Percentiles rank a stretch among this genome's conserved stretches.
Conservation (phyloP, 2,888 invertebrate genomes). For the Cephus runcator region DNA sequence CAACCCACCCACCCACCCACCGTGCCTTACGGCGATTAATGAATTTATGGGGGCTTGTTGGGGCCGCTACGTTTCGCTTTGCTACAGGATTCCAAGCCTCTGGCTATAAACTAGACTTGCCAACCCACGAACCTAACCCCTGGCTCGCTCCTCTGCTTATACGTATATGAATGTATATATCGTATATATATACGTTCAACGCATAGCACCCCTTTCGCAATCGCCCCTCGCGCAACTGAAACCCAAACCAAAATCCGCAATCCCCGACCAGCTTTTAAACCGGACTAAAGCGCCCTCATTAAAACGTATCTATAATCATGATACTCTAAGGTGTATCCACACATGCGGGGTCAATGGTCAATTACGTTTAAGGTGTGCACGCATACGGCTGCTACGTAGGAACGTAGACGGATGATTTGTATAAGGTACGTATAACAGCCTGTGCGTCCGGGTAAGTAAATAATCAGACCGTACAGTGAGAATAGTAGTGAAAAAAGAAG, state of each 20-base stretch:
- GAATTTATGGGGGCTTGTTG: conserved; percentile 55
- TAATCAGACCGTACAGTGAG: background rate
- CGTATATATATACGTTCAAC: background rate
- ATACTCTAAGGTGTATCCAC: background rate
- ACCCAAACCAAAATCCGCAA: conserved; percentile 21
- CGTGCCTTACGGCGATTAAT: conserved; percentile 52
- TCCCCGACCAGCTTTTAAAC: conserved; percentile 35
- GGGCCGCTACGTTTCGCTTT: conserved; percentile 48
- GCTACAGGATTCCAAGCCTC: conserved; percentile 50
- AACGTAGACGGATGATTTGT: background rate
- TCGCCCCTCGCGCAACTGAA: conserved; percentile 16
- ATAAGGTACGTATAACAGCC: background rate
- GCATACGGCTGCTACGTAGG: background rate
- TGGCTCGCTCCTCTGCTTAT: conserved; percentile 20
- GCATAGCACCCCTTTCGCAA: conserved; percentile 20
- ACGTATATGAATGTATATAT: background rate
- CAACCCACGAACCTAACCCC: conserved; percentile 52
- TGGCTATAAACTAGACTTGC: conserved; percentile 54
- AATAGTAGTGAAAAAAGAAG: background rate
- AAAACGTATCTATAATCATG: conserved; percentile 5
- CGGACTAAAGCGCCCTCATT: conserved; percentile 34
- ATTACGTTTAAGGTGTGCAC: background rate
- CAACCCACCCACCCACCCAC: conserved; percentile 5
- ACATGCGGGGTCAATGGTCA: background rate
- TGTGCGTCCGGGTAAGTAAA: background rate